Conservation (phyloP, 2,797 vertebrate species). For the Oreortyx pictus region DNA sequence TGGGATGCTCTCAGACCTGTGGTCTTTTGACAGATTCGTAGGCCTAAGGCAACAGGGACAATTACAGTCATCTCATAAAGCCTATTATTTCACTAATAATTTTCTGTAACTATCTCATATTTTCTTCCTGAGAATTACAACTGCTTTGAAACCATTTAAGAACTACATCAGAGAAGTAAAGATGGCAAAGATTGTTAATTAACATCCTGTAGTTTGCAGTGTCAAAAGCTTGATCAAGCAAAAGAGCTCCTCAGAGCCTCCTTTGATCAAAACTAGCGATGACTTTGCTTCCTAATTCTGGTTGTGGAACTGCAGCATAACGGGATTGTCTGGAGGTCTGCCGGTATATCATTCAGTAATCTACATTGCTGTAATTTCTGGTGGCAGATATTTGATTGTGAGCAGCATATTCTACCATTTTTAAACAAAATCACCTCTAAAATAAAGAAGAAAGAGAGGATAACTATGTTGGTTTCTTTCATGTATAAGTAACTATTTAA, state of each 20-base stretch:
- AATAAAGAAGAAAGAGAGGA: neutral
- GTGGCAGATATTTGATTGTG: neutral
- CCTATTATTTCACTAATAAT: neutral
- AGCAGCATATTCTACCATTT: neutral
- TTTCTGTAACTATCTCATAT: conserved; percentile 18
- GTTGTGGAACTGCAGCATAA: neutral
- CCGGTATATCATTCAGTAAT: neutral
- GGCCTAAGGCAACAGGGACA: neutral
- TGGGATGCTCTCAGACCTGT: neutral
- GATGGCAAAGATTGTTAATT: conserved; percentile 45
- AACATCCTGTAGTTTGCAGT: conserved; percentile 15
- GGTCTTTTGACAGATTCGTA: neutral
- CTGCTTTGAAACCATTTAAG: conserved; percentile 47
- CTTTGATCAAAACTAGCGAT: conserved; percentile 29
- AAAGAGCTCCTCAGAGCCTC: conserved; percentile 22
- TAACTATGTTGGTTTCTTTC: neutral
- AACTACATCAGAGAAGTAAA: conserved; percentile 50
- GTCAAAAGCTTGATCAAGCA: conserved; percentile 41
- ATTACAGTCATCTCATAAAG: neutral
- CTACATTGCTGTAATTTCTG: neutral
- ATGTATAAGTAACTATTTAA: neutral
- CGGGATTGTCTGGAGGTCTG: neutral
- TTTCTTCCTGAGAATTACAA: conserved; percentile 12
- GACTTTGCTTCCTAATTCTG: conserved; percentile 22
- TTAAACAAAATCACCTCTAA: neutral